Conservation (phyloP, 2,888 invertebrate genomes). For the Laothoe populi region DNA sequence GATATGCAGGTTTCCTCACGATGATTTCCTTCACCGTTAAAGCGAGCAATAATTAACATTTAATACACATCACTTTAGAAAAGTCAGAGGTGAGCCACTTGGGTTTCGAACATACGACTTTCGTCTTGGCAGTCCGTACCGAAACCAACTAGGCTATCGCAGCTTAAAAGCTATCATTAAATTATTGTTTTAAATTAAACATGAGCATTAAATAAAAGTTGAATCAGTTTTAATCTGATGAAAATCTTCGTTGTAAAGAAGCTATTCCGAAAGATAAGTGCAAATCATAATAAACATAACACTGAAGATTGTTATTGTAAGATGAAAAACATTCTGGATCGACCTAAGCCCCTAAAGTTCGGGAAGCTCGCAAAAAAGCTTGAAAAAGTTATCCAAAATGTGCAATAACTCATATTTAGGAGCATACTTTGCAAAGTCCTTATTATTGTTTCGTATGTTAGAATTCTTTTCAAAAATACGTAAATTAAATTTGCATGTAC, state of each 20-base stretch:
- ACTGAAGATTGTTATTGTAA: slow-evolving; percentile 11
- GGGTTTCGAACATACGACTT: too few species aligned
- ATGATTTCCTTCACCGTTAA: too few species aligned
- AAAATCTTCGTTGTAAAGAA: background rate
- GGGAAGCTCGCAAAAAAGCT: background rate
- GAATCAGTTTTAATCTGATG: background rate
- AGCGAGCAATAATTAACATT: too few species aligned
- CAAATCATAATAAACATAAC: background rate
- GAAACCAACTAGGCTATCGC: too few species aligned
- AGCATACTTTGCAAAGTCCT: slow-evolving; percentile 3
- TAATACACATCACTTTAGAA: too few species aligned
- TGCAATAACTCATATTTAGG: slow-evolving; percentile 13
- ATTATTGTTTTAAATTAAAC: too few species aligned
- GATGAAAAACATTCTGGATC: slow-evolving; percentile 1
- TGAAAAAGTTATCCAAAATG: slow-evolving; percentile 1
- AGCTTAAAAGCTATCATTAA: too few species aligned
- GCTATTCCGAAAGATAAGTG: background rate
- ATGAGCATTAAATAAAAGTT: background rate
- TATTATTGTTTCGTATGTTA: slow-evolving; percentile 9
- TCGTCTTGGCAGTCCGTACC: too few species aligned
- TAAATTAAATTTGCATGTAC: background rate
- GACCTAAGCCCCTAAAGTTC: slow-evolving; percentile 3
- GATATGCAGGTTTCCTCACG: too few species aligned
- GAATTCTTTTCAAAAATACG: background rate
- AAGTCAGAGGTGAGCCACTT: too few species aligned